Base-by-base conservation (phyloP, 2,797 vertebrate species). In the Macroramphosus scolopax region DNA sequence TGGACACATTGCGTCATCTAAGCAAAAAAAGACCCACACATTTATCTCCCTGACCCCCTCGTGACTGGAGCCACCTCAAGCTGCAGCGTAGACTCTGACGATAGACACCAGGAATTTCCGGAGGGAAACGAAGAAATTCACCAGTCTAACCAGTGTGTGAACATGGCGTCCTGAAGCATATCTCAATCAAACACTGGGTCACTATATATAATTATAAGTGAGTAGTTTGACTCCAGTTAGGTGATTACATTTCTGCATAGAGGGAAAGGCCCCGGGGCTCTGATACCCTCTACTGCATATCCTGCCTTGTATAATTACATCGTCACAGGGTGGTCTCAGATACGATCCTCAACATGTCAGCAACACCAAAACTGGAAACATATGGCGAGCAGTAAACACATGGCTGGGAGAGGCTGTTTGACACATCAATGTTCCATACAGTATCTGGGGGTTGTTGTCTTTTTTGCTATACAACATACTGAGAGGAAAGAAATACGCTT, bases 361-460 rank as follows among this genome's bases (percentile, higher is more conserved):
- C 29, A 43, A 22, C 45, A 55, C 46, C 35, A 44, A 58, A 77
- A 81, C 53, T 68, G 30, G 40, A 84, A 86, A 70, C 83, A 84
- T 57, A 70, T 81, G 83, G 57, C 3, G 25, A 49, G 45, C 41
- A 28, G 17, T 68, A 69, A 78, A 75, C 67, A 72, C 10, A n/a
- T 11, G 5, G 13, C 33, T 52, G 28, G 25, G 55, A 57, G 35
- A 18, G 12, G 25, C 8, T 36, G 30, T 51, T 47, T 48, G 10
- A 62, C 41, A 12, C 43, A 54, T 59, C 41, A 25, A 31, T 44
- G 14, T 31, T 24, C 18, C 45, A 45, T 55, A 51, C 25, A 91
- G 91, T 92, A 92, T 68, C 72, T 93, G 59, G 89, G 92, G 57
- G 77, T 92, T 35, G 92, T 90, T 0, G 62, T 89, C 12, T 87